A percentile compares a stretch with the other conserved stretches of the same genome.
Evolutionary conservation across 2,113 vertebrate species (phyloP).

Genomic region (Sinocyclocheilus rhinocerous): DNA sequence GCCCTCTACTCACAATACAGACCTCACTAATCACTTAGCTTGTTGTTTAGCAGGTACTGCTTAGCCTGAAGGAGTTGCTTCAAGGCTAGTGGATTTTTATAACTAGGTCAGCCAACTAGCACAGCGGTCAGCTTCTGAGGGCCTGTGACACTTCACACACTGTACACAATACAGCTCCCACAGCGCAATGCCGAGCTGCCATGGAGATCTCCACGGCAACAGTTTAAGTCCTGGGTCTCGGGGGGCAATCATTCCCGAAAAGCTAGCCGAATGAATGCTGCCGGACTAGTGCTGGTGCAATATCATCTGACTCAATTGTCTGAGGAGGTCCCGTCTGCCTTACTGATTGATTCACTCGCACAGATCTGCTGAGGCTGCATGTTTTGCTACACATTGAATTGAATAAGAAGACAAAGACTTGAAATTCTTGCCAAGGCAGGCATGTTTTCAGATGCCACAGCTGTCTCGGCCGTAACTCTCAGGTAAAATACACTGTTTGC

Average conservation of each 20-base stretch:
- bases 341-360: background rate
- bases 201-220: constrained; percentile 37
- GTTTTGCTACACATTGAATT: background rate
- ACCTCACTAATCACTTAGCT: constrained; percentile 6
- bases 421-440: background rate
- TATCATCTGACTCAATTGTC: background rate
- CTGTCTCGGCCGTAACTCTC: constrained; percentile 22
- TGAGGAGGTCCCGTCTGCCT: background rate
- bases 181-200: background rate
- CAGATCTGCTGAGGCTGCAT: background rate
- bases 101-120: background rate
- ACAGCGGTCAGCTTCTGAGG: background rate
- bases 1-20: background rate
- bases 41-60: background rate
- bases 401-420: background rate
- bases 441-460: constrained; percentile 24
- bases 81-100: background rate
- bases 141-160: background rate
- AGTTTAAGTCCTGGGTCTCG: background rate
- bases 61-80: background rate
- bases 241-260: background rate
- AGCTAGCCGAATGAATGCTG: constrained; percentile 1
- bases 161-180: constrained; percentile 9
- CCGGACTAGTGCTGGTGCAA: background rate
- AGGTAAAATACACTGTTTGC: constrained; percentile 40